Evolutionary conservation across 1,140 invertebrate genomes (phyloP).

Genomic region (Nebria ingens): DNA sequence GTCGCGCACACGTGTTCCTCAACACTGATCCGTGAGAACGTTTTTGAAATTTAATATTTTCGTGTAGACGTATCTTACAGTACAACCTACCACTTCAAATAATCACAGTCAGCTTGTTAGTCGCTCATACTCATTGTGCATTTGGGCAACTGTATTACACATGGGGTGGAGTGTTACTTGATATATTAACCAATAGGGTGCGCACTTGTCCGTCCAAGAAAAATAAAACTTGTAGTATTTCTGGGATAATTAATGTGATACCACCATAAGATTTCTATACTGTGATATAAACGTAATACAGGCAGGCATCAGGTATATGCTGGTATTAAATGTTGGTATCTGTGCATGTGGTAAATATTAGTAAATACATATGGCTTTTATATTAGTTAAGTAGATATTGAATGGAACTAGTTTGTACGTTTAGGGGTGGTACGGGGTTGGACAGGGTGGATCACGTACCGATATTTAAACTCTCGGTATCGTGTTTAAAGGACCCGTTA

Average conservation of each 20-base stretch:
- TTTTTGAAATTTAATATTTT: constrained; percentile 8
- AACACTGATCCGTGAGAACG: constrained; percentile 8
- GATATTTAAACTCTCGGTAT: neutral
- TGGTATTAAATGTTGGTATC: constrained; percentile 24
- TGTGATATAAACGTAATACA: neutral
- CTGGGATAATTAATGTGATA: constrained; percentile 1
- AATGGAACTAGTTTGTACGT: constrained; percentile 7
- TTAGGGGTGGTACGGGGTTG: constrained; percentile 14
- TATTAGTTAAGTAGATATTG: constrained; percentile 21
- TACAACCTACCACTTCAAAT: neutral
- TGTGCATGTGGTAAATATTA: constrained; percentile 31
- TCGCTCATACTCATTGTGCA: no score
- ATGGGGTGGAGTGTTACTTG: constrained; percentile 8
- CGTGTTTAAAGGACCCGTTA: neutral
- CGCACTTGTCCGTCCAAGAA: constrained; percentile 1
- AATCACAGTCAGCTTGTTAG: no score
- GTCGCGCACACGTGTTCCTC: neutral
- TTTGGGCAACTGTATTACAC: neutral
- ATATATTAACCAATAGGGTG: constrained; percentile 7
- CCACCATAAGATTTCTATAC: constrained; percentile 14
- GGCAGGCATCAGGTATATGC: neutral
- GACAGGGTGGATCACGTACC: constrained; percentile 11
- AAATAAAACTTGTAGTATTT: constrained; percentile 6
- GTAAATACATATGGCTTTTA: constrained; percentile 30
- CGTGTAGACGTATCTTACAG: neutral